Base-by-base conservation (phyloP, 2,888 invertebrate species). In the Seira musarum region DNA sequence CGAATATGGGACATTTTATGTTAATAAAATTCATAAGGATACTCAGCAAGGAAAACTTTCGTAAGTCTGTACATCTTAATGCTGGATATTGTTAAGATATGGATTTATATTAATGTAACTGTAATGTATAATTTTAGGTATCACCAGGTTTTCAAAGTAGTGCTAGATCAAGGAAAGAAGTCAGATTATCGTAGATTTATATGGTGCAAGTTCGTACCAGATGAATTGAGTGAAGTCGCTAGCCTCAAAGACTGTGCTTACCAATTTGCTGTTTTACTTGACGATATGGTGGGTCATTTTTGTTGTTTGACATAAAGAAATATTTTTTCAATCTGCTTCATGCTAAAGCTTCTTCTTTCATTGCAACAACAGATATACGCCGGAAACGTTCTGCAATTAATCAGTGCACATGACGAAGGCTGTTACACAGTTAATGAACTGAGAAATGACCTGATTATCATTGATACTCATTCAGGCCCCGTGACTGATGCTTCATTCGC, bases 151-250 rank as follows among this genome's bases (percentile, higher is more conserved):
- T 90, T 93, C 15, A 92, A 93, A 88, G 90, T 93, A 5, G 90
- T 90, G 46, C 91, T 92, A 79, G 89, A 90, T 30, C 72, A 84
- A 49, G 40, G 69, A 1, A 81, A 69, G n/a, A 64, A 73, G 30
- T 72, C 74, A 3, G 83, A 84, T 25, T 71, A 90, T 87, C 93
- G 93, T 86, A 90, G 95, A 85, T 93, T 97, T 61, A 94, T 96
- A 87, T 98, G 98, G 98, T 98, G 98, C 88, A 96, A 97, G 0
- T 97, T 93, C 90, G 93, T 96, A 81, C 95, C 96, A 0, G 92
- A 92, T 77, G 92, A 92, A 82, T 88, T 89, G 25, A 82, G 81
- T 22, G 81, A 83, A 17, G 82, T 82, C 6, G 89, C 90, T 1
- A 75, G 85, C 25, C 84, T 87, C 6, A 93, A 93, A 61, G 93